These are phyloP conservation scores for Volucella inflata DNA, from an alignment of 2,888 invertebrate species.

Conservation along the genomic window DNA sequence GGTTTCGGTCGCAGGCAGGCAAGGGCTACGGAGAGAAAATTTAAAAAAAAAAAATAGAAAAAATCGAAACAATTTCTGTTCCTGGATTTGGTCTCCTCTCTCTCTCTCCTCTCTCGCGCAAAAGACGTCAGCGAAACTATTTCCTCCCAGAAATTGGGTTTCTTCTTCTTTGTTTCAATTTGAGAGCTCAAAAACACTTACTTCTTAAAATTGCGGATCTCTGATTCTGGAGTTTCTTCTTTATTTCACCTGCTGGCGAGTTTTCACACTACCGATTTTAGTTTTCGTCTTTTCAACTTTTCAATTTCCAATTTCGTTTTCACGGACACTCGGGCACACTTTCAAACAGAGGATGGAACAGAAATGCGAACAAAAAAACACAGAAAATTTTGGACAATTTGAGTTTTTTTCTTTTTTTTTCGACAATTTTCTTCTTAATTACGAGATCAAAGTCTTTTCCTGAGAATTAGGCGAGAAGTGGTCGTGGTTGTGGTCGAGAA, in stretches of 20 bases:
- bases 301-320: conserved; percentile 49
- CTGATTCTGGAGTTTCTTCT: not conserved
- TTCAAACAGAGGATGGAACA: conserved; percentile 2
- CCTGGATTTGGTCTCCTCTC: conserved; percentile 43
- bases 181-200: conserved; percentile 35
- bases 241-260: no score
- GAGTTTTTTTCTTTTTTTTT: conserved; percentile 21
- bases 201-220: conserved; percentile 2
- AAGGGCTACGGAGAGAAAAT: not conserved
- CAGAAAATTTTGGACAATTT: conserved; percentile 27
- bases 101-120: not conserved
- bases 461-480: conserved; percentile 53
- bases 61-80: conserved; percentile 54
- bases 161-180: conserved; percentile 7
- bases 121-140: conserved; percentile 54
- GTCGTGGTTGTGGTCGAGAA: conserved; percentile 13
- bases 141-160: conserved; percentile 49
- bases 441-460: conserved; percentile 49
- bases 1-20: not conserved
- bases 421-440: conserved; percentile 26
- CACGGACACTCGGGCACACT: conserved; percentile 49
- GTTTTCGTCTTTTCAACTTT: not conserved
- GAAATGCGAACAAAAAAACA: conserved; percentile 11
- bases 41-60: conserved; percentile 27
- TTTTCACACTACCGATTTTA: no score